Evolutionary conservation across 2,888 invertebrate species (phyloP), one percentile per base, ranked within the genome.

Genomic region (Caenorhabditis afra): DNA sequence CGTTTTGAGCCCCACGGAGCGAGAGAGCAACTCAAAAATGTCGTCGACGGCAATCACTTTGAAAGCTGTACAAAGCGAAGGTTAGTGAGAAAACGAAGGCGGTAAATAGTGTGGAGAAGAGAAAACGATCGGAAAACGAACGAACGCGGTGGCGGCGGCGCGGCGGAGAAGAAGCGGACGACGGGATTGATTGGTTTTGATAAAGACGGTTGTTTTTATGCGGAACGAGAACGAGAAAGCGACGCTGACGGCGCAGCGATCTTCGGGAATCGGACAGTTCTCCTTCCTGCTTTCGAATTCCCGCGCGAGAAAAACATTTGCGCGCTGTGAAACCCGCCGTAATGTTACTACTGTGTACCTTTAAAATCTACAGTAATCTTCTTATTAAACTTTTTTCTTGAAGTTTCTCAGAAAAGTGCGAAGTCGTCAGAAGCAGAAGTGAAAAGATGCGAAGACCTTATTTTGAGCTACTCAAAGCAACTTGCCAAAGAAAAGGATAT

Each of bases 381-480:
- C 14, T 22, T 11, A 3, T 14, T 41, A 8, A 14, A 11, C 41
- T 16, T 22, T 52, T 50, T 50, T n/a, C 29, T 78, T 78, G 57
- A 53, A 79, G 79, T 79, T 10, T 65, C 65, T 35, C 22, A 20
- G 12, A 68, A 75, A 73, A 64, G 16, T 44, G 18, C 53, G 5
- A 75, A 79, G 20, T 74, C 79, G 3, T 37, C 64, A 91, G 95
- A 96, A 90, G 96, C 96, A 90, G 94, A 94, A 86, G 95, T 96
- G 91, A 94, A 94, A 86, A 93, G 94, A 78, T 96, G 96, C 91
- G 97, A 97, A 91, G 95, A 95, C 91, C 94, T 95, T 70, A 96
- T 98, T 86, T 92, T 96, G 86, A 95, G 96, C 90, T 93, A 97
- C 86, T 96, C 96, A 58, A 94, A 95, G 91, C 93, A 95, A 82